Conservation (phyloP, 2,113 vertebrate species). For the Fregata magnificens region DNA sequence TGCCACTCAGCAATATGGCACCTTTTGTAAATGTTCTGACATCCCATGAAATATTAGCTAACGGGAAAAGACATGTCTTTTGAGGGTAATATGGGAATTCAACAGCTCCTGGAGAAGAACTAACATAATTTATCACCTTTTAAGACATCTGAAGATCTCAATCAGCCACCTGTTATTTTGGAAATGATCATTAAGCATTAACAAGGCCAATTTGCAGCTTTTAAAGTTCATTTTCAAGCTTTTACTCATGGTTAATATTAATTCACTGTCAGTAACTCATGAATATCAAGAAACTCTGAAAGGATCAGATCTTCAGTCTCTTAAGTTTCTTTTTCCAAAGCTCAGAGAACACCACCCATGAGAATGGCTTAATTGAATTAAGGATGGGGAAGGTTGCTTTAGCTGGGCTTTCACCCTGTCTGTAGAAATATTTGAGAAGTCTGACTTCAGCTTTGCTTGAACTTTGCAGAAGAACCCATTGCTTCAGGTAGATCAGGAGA, state of each 20-base stretch:
- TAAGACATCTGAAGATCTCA: slow-evolving; percentile 38
- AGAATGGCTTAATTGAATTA: background rate
- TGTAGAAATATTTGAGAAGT: background rate
- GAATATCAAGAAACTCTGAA: background rate
- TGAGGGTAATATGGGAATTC: slow-evolving; percentile 6
- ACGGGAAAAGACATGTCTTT: slow-evolving; percentile 8
- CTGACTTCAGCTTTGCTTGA: background rate
- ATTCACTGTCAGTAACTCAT: slow-evolving; percentile 9
- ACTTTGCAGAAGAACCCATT: background rate
- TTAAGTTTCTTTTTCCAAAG: background rate
- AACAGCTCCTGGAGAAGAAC: background rate
- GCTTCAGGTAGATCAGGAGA: background rate
- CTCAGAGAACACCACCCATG: background rate
- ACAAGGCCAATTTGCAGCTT: slow-evolving; percentile 18
- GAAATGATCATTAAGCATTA: slow-evolving; percentile 33
- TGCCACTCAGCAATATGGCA: background rate
- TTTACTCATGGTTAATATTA: slow-evolving; percentile 28
- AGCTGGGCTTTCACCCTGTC: background rate
- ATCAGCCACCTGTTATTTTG: slow-evolving; percentile 53
- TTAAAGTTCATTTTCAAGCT: slow-evolving; percentile 50
- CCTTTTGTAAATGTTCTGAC: slow-evolving; percentile 30
- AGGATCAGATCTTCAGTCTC: background rate
- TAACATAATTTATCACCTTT: slow-evolving; percentile 17
- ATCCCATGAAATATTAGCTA: slow-evolving; percentile 37
- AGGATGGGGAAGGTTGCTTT: background rate